These are phyloP conservation scores for Armadillidium nasatum DNA, from an alignment of 1,140 invertebrate species.

Conservation along the genomic window DNA sequence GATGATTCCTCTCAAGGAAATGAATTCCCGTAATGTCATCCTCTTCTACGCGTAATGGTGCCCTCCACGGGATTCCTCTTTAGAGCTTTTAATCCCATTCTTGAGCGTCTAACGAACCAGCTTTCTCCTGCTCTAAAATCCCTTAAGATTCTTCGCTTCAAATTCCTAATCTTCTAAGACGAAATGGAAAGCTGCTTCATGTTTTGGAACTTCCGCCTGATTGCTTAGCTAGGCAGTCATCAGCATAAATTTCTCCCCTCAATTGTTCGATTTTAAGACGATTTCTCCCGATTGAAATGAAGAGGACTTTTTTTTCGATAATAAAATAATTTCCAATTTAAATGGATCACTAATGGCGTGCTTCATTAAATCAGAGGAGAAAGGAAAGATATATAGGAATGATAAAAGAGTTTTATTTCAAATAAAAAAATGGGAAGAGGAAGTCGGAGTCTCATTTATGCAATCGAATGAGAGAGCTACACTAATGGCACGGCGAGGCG, in stretches of 20 bases:
- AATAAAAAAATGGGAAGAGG: constrained; percentile 4
- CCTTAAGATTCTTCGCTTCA: constrained; percentile 31
- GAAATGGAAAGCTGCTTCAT: constrained; percentile 44
- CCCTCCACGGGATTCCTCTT: constrained; percentile 22
- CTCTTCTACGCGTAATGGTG: not conserved
- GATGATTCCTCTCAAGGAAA: constrained; percentile 40
- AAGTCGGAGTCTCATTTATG: constrained; percentile 30
- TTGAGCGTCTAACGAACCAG: constrained; percentile 38
- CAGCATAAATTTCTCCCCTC: constrained; percentile 41
- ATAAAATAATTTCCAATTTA: not conserved
- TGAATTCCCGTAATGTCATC: constrained; percentile 34
- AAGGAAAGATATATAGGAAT: constrained; percentile 1
- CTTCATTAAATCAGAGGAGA: not conserved
- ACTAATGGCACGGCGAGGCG: constrained; percentile 43
- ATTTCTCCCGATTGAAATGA: not conserved
- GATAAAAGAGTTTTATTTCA: not conserved
- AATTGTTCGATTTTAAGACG: constrained; percentile 6
- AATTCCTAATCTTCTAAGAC: constrained; percentile 43
- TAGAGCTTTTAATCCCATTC: constrained; percentile 38
- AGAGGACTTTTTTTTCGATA: constrained; percentile 10
- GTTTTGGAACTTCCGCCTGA: constrained; percentile 41
- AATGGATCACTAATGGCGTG: not conserved
- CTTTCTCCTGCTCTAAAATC: constrained; percentile 28
- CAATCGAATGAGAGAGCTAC: constrained; percentile 40
- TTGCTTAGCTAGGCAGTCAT: constrained; percentile 41